Conservation (phyloP, 2,797 vertebrate species). For the Lemur catta region DNA sequence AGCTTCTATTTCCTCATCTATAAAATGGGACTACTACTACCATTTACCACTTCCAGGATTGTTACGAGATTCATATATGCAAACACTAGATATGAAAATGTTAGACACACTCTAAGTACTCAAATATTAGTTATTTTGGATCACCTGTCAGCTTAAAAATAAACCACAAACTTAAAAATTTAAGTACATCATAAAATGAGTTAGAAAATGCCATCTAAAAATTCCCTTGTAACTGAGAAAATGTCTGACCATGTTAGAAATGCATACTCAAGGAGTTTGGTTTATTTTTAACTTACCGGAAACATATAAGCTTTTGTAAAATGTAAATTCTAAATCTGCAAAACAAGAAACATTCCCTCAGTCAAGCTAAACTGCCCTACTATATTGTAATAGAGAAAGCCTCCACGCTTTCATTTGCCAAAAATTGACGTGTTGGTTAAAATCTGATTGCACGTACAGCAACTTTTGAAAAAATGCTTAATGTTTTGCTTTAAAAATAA, state of each 20-base stretch:
- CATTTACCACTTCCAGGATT: not conserved
- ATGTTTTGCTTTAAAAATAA: conserved; percentile 53
- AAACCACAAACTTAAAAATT: conserved; percentile 30
- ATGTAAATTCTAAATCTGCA: conserved; percentile 41
- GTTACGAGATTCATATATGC: not conserved
- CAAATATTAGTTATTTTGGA: not conserved
- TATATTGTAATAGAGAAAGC: not conserved
- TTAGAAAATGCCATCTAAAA: conserved; percentile 15
- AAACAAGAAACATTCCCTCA: conserved; percentile 7
- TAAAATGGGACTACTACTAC: not conserved
- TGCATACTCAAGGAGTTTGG: not conserved
- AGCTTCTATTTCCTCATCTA: not conserved
- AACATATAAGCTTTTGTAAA: conserved; percentile 54
- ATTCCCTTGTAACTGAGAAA: not conserved
- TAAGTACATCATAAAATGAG: conserved; percentile 28
- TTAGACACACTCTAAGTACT: not conserved
- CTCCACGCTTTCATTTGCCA: conserved; percentile 28
- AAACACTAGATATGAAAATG: conserved; percentile 18
- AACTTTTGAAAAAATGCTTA: not conserved
- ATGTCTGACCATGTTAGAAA: not conserved
- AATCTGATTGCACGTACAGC: not conserved
- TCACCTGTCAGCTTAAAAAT: not conserved
- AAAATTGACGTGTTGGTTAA: conserved; percentile 43
- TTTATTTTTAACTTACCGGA: conserved; percentile 21
- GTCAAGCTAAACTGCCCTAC: not conserved